phyloP scores from a whole-genome alignment of 2,888 invertebrate genomes.

The Mesoligia furuncula region DNA sequence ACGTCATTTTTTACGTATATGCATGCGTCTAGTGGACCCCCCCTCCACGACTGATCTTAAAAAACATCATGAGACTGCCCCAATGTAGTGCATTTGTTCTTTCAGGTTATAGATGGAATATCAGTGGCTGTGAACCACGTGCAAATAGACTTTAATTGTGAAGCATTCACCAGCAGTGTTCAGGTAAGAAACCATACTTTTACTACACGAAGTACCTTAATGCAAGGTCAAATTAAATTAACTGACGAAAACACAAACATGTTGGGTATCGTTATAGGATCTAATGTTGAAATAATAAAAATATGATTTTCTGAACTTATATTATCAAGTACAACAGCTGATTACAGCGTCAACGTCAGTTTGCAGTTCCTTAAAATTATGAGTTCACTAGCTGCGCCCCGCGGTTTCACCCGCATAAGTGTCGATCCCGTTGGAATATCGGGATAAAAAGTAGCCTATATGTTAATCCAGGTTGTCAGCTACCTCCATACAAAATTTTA shows the following conservation, averaged over 20 bases:
- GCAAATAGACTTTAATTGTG: conserved; percentile 97
- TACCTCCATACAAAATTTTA: too few relatives aligned
- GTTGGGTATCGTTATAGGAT: too few relatives aligned
- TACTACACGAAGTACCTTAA: background rate
- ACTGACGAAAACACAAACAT: background rate
- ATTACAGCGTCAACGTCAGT: background rate
- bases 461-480: too few relatives aligned
- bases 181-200: conserved; percentile 92
- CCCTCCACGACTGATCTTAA: too few relatives aligned
- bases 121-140: conserved; percentile 98
- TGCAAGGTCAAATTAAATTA: background rate
- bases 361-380: background rate
- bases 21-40: too few relatives aligned
- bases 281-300: too few relatives aligned
- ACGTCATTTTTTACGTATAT: too few relatives aligned
- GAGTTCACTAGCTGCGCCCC: background rate
- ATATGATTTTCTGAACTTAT: background rate
- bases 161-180: conserved; percentile 98
- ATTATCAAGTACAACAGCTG: background rate
- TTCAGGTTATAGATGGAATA: conserved; percentile 98
- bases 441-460: too few relatives aligned
- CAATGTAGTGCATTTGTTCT: conserved; percentile 27
- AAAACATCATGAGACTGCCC: too few relatives aligned
- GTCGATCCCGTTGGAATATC: too few relatives aligned
- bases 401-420: too few relatives aligned